Evolutionary conservation across 1,140 invertebrate genomes (phyloP).

Genomic region (Listronotus bonariensis): DNA sequence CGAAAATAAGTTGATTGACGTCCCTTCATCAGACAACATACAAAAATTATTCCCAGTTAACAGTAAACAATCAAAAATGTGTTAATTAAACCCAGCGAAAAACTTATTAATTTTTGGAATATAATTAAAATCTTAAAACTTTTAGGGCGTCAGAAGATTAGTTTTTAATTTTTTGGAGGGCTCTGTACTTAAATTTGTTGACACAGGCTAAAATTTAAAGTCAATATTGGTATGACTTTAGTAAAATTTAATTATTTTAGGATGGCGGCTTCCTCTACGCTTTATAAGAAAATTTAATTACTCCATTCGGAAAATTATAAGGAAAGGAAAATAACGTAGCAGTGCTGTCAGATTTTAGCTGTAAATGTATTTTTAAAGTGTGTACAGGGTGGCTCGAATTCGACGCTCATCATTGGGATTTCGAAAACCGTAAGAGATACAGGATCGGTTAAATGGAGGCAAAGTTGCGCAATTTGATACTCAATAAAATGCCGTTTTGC

Average conservation of each 20-base stretch:
- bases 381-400: too few species aligned
- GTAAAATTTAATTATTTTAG: conserved; percentile 30
- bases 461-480: too few species aligned
- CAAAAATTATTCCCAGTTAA: too few species aligned
- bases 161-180: conserved; percentile 26
- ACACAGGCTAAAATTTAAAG: conserved; percentile 26
- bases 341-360: too few species aligned
- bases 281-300: conserved; percentile 29
- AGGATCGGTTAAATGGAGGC: too few species aligned
- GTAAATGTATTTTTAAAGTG: too few species aligned
- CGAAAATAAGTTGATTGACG: too few species aligned
- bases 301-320: conserved; percentile 17
- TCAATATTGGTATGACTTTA: conserved; percentile 33
- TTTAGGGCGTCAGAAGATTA: conserved; percentile 18
- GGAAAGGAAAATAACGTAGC: neutral
- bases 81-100: conserved; percentile 30
- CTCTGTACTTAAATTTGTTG: conserved; percentile 26
- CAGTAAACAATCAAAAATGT: neutral
- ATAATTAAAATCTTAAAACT: conserved; percentile 26
- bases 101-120: conserved; percentile 30
- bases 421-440: too few species aligned
- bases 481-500: too few species aligned
- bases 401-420: too few species aligned
- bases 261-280: conserved; percentile 8
- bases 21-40: too few species aligned